phyloP scores from a whole-genome alignment of 2,797 vertebrate species.

The Schizopygopsis pylzovi region DNA sequence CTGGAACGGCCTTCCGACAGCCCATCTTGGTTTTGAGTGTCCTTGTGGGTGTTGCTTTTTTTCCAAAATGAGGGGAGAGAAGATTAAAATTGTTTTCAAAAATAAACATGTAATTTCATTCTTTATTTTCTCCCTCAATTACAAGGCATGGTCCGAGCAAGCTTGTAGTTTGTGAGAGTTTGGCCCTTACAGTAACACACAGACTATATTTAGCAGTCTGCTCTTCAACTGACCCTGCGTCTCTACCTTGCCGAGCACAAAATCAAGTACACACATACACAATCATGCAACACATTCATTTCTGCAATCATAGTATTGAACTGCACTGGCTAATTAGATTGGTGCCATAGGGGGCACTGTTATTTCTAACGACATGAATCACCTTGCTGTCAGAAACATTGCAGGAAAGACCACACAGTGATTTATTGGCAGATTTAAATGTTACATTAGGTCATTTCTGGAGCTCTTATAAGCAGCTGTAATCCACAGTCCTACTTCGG shows the following conservation, averaged over 20 bases:
- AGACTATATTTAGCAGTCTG: conserved; percentile 85
- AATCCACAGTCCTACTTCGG: conserved; percentile 4
- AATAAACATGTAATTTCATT: conserved; percentile 90
- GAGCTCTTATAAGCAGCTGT: background rate
- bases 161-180: conserved; percentile 84
- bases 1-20: conserved; percentile 66
- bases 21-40: conserved; percentile 73
- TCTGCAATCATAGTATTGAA: conserved; percentile 44
- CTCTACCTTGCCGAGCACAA: conserved; percentile 72
- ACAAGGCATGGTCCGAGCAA: conserved; percentile 84
- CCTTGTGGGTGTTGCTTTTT: conserved; percentile 79
- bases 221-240: conserved; percentile 82
- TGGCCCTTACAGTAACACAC: conserved; percentile 85
- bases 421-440: conserved; percentile 41
- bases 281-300: conserved; percentile 44
- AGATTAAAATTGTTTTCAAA: conserved; percentile 89
- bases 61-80: conserved; percentile 82
- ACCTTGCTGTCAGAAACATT: background rate
- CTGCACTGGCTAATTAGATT: conserved; percentile 24
- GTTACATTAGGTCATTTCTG: conserved; percentile 24
- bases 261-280: conserved; percentile 59
- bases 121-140: conserved; percentile 87
- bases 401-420: conserved; percentile 28
- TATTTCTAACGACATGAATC: conserved; percentile 28
- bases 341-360: conserved; percentile 14